These are phyloP conservation scores for Lissocephala sabroskyi DNA, from an alignment of 2,888 invertebrate species.

Conservation along the genomic window DNA sequence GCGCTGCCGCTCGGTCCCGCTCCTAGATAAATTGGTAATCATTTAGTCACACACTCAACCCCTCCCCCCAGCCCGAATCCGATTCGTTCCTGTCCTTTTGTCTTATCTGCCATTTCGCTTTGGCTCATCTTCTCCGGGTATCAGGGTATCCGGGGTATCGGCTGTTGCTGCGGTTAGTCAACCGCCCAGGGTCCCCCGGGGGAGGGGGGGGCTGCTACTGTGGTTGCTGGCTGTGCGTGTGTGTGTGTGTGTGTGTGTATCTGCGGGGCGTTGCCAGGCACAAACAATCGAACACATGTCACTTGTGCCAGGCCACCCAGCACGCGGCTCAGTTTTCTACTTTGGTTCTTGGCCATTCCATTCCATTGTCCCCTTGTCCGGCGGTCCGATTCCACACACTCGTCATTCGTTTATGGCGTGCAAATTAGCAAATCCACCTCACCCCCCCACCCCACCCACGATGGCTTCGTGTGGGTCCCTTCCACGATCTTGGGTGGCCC, in stretches of 20 bases:
- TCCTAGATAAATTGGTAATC: slow-evolving; percentile 57
- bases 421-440: slow-evolving; percentile 64
- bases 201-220: neutral
- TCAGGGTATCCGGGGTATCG: neutral
- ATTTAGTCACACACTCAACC: slow-evolving; percentile 54
- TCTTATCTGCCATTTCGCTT: neutral
- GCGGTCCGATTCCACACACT: slow-evolving; percentile 47
- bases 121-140: neutral
- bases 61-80: too few relatives aligned
- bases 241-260: slow-evolving; percentile 17
- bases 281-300: slow-evolving; percentile 26
- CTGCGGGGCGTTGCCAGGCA: slow-evolving; percentile 37
- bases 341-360: slow-evolving; percentile 8
- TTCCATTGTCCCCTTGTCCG: slow-evolving; percentile 3
- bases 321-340: slow-evolving; percentile 24
- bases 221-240: slow-evolving; percentile 13
- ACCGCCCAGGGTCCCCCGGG: too few relatives aligned
- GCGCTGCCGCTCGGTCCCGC: slow-evolving; percentile 41
- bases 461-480: slow-evolving; percentile 49
- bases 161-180: slow-evolving; percentile 12
- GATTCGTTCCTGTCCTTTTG: neutral
- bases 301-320: slow-evolving; percentile 30
- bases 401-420: slow-evolving; percentile 63
- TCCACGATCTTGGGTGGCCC: too few relatives aligned
- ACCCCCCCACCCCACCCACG: too few relatives aligned